Evolutionary conservation across 2,113 vertebrate species (phyloP).

Genomic region (Montifringilla adamsi): DNA sequence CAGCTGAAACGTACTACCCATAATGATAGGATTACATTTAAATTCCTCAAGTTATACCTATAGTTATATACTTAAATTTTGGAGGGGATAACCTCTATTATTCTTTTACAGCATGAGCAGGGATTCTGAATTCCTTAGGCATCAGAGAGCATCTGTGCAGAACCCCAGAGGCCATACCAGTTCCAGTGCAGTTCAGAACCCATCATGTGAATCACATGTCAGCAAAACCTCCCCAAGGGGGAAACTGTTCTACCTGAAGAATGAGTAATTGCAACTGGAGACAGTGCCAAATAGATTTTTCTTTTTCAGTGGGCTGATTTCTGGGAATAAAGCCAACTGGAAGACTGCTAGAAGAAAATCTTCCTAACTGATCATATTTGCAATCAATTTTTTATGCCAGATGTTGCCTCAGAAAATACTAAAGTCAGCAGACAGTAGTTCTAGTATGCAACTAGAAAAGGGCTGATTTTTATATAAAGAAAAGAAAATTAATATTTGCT

Average conservation of each 20-base stretch:
- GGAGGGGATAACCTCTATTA: background rate
- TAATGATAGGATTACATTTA: background rate
- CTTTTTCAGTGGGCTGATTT: conserved; percentile 10
- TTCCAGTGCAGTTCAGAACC: background rate
- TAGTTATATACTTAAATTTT: background rate
- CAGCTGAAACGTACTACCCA: background rate
- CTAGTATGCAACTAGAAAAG: conserved; percentile 4
- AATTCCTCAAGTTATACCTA: background rate
- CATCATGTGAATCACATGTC: background rate
- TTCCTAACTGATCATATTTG: conserved; percentile 50
- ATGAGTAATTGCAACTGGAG: background rate
- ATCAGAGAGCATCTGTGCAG: background rate
- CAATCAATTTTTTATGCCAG: conserved; percentile 51
- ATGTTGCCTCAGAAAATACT: conserved; percentile 36
- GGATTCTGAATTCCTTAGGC: background rate
- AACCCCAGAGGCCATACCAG: background rate
- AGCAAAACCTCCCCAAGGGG: background rate
- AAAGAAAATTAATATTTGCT: background rate
- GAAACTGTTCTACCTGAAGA: background rate
- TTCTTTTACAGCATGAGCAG: background rate
- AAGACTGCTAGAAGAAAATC: conserved; percentile 41
- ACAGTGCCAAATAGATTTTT: conserved; percentile 9
- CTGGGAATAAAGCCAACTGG: conserved; percentile 51
- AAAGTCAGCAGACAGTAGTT: conserved; percentile 9
- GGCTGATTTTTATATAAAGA: background rate